A percentile compares a stretch with the other conserved stretches of the same genome.
phyloP scores from a whole-genome alignment of 92 coral and sea anemone genomes.

The Bergia sp. region DNA sequence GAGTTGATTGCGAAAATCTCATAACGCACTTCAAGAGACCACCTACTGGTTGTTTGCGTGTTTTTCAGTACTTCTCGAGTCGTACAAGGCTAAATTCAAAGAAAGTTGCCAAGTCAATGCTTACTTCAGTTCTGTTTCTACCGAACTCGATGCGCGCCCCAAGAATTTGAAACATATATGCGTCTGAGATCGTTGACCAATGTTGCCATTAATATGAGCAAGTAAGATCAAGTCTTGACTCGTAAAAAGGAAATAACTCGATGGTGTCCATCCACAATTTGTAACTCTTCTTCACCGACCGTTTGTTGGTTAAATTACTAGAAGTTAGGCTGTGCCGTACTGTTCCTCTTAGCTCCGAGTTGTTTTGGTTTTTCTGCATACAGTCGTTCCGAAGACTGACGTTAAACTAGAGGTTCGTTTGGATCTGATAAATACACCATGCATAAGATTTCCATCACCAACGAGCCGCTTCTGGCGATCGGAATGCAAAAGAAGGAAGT shows the following conservation, averaged over 20 bases:
- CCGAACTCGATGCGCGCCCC: not conserved
- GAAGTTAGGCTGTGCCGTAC: not conserved
- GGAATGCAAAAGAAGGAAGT: slow-evolving; percentile 15
- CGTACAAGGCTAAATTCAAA: not conserved
- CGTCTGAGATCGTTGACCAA: not conserved
- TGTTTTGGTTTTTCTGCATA: not conserved
- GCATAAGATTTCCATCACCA: slow-evolving; percentile 34
- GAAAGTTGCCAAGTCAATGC: not conserved
- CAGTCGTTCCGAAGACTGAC: not conserved
- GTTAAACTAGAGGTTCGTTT: not conserved
- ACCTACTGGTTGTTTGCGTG: not conserved
- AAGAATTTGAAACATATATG: not conserved
- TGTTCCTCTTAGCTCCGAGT: not conserved
- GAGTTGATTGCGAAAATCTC: slow-evolving; percentile 3
- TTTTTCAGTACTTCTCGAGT: not conserved
- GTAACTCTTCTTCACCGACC: not conserved
- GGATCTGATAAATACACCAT: not conserved
- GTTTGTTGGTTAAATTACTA: not conserved
- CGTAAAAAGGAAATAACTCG: not conserved
- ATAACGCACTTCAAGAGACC: slow-evolving; percentile 14
- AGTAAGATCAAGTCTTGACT: not conserved
- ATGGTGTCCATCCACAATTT: not conserved
- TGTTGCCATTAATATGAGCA: not conserved
- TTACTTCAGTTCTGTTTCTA: not conserved
- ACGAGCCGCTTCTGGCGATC: slow-evolving; percentile 22